Evolutionary conservation across 2,797 vertebrate species (phyloP).

Genomic region (Cirrhinus mrigala): DNA sequence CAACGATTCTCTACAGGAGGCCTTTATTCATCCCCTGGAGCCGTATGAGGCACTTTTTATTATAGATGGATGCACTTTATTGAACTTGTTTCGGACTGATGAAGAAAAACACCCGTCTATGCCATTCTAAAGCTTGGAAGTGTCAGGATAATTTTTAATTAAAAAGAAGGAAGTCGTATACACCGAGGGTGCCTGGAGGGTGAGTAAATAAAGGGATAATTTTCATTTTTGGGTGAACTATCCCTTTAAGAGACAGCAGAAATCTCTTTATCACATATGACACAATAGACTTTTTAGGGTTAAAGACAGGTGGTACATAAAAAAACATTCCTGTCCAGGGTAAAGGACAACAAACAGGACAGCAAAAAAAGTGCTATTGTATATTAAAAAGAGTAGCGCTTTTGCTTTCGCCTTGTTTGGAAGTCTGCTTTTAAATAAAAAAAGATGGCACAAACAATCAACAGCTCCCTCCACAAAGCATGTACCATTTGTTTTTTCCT

Average conservation of each 20-base stretch:
- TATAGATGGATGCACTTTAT: too few species aligned
- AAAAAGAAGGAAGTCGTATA: too few species aligned
- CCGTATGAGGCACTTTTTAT: too few species aligned
- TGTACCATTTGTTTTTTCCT: constrained; percentile 3
- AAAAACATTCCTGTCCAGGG: background rate
- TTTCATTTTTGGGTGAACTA: too few species aligned
- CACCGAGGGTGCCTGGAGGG: too few species aligned
- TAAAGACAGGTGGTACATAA: background rate
- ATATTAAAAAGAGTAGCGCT: background rate
- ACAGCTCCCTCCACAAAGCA: constrained; percentile 1
- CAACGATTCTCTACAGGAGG: too few species aligned
- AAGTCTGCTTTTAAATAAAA: background rate
- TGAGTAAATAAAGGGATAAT: too few species aligned
- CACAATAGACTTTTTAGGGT: background rate
- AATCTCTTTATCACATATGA: background rate
- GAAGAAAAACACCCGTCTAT: too few species aligned
- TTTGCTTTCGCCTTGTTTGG: background rate
- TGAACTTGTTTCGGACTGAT: too few species aligned
- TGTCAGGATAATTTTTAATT: too few species aligned
- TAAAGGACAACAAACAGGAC: background rate
- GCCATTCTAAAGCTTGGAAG: too few species aligned
- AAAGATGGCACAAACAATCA: background rate
- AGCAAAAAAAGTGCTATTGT: background rate
- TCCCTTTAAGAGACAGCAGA: background rate
- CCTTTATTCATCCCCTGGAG: too few species aligned